Conservation (phyloP, 2,113 vertebrate species). For the Hyperopisus bebe region DNA sequence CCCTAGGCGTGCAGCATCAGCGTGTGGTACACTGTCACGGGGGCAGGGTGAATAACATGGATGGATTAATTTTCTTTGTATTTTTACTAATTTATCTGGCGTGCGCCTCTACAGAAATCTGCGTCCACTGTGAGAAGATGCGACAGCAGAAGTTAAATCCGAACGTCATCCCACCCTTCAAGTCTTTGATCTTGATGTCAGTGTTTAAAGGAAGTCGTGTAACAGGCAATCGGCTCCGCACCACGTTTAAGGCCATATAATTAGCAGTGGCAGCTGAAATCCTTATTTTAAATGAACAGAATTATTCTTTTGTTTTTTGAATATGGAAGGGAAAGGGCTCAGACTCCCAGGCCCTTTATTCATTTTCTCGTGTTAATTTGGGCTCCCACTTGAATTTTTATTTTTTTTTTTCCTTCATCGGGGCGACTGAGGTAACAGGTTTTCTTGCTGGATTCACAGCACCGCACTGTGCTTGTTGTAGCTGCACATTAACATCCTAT, state of each 20-base stretch:
- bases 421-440: background rate
- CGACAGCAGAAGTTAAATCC: background rate
- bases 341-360: background rate
- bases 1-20: background rate
- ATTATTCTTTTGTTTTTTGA: background rate
- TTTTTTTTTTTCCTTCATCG: background rate
- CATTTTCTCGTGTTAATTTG: background rate
- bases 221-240: background rate
- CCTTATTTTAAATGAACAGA: background rate
- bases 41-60: background rate
- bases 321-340: background rate
- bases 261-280: background rate
- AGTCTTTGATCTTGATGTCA: background rate
- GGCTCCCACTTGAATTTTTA: background rate
- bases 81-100: background rate
- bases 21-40: background rate
- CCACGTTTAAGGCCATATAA: background rate
- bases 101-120: background rate
- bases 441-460: constrained; percentile 2
- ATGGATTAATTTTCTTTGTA: background rate
- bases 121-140: background rate
- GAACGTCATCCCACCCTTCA: background rate
- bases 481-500: constrained; percentile 4
- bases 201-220: background rate
- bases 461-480: background rate